These are phyloP conservation scores for Caenorhabditis brenneri DNA, from an alignment of 1,140 invertebrate species.

Conservation along the genomic window DNA sequence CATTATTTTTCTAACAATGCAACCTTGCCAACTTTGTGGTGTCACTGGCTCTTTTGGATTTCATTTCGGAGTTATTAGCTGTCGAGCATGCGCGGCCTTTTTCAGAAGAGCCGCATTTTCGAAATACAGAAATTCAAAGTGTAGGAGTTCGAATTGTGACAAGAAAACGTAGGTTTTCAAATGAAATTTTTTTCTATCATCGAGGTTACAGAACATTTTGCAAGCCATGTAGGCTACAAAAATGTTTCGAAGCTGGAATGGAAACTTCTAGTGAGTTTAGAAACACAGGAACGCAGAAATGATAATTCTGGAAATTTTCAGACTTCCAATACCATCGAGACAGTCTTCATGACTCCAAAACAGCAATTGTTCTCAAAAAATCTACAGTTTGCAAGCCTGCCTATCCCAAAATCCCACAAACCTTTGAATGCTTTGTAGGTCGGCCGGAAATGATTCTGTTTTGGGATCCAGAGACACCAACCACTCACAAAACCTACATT, in stretches of 20 bases:
- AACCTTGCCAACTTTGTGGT: neutral
- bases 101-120: slow-evolving; percentile 32
- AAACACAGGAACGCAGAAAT: neutral
- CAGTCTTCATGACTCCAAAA: neutral
- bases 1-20: neutral
- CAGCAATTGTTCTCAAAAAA: neutral
- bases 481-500: neutral
- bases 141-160: neutral
- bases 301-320: neutral
- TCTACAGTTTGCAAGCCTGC: too few relatives aligned
- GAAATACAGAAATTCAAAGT: neutral
- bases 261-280: neutral
- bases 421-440: neutral
- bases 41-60: neutral
- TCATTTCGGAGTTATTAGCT: slow-evolving; percentile 39
- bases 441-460: neutral
- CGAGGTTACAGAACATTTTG: neutral
- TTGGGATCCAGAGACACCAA: neutral
- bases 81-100: slow-evolving; percentile 47
- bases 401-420: neutral
- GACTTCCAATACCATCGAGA: slow-evolving; percentile 26
- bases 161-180: neutral
- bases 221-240: slow-evolving; percentile 14
- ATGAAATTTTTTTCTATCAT: neutral
- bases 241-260: slow-evolving; percentile 39